Conservation (phyloP, 2,888 invertebrate species). For the Synanthedon tipuliformis region DNA sequence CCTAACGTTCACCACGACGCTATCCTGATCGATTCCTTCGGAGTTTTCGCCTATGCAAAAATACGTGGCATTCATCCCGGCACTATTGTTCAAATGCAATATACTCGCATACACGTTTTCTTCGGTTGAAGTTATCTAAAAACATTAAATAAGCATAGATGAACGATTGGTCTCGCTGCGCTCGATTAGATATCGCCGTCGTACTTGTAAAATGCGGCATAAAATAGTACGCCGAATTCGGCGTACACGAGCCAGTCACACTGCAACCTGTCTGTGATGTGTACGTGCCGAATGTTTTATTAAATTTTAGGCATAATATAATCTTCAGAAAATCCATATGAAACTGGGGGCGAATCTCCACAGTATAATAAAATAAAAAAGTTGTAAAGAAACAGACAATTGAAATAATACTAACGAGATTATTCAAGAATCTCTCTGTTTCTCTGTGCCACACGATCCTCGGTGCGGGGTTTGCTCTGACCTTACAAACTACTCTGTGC, state of each 20-base stretch:
- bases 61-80: conserved; percentile 33
- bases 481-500: conserved; percentile 26
- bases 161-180: too few species aligned
- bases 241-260: too few species aligned
- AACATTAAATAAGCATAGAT: conserved; percentile 20
- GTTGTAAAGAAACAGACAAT: neutral
- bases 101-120: conserved; percentile 31
- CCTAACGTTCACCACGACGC: conserved; percentile 26
- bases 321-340: too few species aligned
- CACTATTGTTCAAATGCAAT: conserved; percentile 29
- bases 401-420: conserved; percentile 28
- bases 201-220: too few species aligned
- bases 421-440: conserved; percentile 35
- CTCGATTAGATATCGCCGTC: too few species aligned
- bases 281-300: too few species aligned
- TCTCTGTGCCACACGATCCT: conserved; percentile 44
- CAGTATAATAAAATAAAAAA: neutral
- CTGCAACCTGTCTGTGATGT: too few species aligned
- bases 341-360: too few species aligned
- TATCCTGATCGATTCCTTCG: conserved; percentile 37
- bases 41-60: conserved; percentile 49
- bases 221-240: too few species aligned
- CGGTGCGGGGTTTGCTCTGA: conserved; percentile 36
- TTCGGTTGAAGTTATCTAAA: conserved; percentile 7
- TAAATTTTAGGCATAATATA: too few species aligned